phyloP scores from a whole-genome alignment of 1,140 invertebrate species.

The Mactra quadrangularis region DNA sequence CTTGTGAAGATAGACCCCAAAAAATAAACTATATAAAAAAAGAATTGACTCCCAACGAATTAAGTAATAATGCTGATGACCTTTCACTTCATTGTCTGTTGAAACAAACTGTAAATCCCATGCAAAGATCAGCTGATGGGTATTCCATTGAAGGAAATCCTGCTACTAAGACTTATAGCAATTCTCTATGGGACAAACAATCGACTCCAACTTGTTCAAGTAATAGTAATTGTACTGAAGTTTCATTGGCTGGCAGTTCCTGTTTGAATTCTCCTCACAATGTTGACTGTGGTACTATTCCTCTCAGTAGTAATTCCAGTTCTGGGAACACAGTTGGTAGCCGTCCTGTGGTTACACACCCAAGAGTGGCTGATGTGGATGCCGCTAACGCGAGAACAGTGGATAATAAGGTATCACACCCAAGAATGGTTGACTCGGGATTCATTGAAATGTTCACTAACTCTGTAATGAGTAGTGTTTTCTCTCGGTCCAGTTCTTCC shows the following conservation, averaged over 20 bases:
- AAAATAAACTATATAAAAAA: no score
- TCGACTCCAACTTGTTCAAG: neutral
- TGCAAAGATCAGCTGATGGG: neutral
- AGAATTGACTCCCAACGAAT: neutral
- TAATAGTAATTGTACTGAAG: neutral
- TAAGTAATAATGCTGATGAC: neutral
- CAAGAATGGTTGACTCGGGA: conserved; percentile 7
- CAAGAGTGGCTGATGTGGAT: no score
- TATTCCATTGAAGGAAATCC: neutral
- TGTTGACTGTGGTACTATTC: no score
- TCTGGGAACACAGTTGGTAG: no score
- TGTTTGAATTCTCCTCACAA: no score
- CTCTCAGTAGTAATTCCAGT: no score
- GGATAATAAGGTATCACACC: no score
- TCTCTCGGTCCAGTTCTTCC: neutral
- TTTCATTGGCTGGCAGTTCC: neutral
- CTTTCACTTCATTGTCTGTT: no score
- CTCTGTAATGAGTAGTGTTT: conserved; percentile 22
- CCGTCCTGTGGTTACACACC: no score
- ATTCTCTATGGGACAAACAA: neutral
- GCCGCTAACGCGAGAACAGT: no score
- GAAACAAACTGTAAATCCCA: neutral
- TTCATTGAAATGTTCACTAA: conserved; percentile 53
- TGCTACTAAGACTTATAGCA: neutral
- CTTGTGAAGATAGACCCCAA: no score